These are phyloP conservation scores for Acanthurus lineatus DNA, from an alignment of 2,797 vertebrate species.

Conservation along the genomic window DNA sequence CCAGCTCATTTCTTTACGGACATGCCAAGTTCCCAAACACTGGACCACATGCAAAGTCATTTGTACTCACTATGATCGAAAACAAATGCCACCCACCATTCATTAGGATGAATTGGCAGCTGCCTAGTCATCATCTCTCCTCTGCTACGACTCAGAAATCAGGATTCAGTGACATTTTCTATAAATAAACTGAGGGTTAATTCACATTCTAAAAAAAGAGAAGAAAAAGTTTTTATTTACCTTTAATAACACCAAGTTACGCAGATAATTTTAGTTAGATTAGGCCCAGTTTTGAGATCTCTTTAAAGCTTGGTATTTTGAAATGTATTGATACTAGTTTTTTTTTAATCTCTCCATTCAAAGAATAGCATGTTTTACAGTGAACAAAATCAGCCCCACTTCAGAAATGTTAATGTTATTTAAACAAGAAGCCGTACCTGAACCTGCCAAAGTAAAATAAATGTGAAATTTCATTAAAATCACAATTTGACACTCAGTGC, in stretches of 20 bases:
- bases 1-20: conserved; percentile 13
- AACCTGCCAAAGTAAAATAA: not conserved
- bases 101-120: conserved; percentile 16
- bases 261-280: not conserved
- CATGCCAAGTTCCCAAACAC: conserved; percentile 11
- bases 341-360: not conserved
- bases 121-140: not conserved
- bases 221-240: not conserved
- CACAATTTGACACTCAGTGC: not conserved
- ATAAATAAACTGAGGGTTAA: not conserved
- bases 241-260: not conserved
- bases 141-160: conserved; percentile 5
- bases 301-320: not conserved
- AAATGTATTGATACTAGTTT: not conserved
- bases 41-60: conserved; percentile 9
- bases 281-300: not conserved
- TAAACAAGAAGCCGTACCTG: not conserved
- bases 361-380: not conserved
- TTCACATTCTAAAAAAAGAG: not conserved
- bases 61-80: not conserved
- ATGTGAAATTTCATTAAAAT: not conserved
- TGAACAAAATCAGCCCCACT: not conserved
- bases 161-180: conserved; percentile 4
- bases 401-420: not conserved
- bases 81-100: conserved; percentile 35